Percentiles rank a stretch among this genome's conserved stretches.
Conservation (phyloP, 2,113 vertebrate species). For the Notarius quadriscutis region DNA sequence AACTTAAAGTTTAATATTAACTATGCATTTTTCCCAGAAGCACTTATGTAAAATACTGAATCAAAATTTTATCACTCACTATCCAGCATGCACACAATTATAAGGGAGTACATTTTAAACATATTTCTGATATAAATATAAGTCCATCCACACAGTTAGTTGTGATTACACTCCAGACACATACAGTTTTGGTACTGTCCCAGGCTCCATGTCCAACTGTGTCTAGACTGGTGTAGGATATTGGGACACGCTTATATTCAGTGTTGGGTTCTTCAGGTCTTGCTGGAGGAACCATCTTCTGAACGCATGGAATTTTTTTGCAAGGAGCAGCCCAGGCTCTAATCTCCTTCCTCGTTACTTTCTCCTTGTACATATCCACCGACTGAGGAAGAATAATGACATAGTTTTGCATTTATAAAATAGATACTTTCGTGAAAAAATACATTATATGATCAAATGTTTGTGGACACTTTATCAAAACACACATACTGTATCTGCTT, state of each 20-base stretch:
- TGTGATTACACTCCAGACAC: not conserved
- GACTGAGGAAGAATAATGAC: conserved; percentile 66
- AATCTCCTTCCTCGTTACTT: conserved; percentile 81
- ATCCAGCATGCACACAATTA: not conserved
- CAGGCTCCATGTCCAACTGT: conserved; percentile 80
- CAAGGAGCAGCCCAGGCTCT: conserved; percentile 70
- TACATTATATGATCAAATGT: not conserved
- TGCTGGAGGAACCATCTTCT: conserved; percentile 67
- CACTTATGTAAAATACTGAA: conserved; percentile 6
- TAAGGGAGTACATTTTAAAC: not conserved
- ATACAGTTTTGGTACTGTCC: conserved; percentile 65
- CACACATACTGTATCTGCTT: not conserved
- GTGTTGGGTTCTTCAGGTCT: conserved; percentile 62
- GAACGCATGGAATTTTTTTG: conserved; percentile 56
- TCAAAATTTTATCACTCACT: not conserved
- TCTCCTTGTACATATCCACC: conserved; percentile 83
- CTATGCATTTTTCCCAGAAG: not conserved
- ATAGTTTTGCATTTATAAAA: not conserved
- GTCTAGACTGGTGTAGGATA: conserved; percentile 82
- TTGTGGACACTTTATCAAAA: not conserved
- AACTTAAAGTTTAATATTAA: not conserved
- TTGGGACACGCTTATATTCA: conserved; percentile 76
- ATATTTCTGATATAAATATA: not conserved
- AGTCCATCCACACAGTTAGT: not conserved
- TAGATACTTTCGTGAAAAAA: not conserved